phyloP scores from a whole-genome alignment of 2,797 vertebrate species.

The Gymnopithys bicolor region DNA sequence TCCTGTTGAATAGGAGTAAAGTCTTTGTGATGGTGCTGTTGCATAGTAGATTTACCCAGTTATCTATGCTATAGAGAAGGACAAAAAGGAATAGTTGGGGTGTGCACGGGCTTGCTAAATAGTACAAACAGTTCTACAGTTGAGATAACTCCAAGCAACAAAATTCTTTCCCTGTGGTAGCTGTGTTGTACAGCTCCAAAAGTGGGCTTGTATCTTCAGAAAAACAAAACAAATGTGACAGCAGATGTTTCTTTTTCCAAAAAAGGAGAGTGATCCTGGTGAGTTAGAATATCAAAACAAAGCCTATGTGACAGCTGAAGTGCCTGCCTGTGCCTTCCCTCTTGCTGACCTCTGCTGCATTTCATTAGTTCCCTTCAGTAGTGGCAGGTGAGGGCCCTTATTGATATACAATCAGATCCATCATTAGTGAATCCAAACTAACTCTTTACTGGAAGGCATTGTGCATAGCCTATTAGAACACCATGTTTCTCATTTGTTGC shows the following conservation, averaged over 20 bases:
- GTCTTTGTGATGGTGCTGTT: background rate
- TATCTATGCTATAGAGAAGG: background rate
- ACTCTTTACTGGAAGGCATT: background rate
- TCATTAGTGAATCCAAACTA: background rate
- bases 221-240: background rate
- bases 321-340: background rate
- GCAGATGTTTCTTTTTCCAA: background rate
- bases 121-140: background rate
- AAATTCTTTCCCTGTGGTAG: background rate
- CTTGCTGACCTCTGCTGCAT: background rate
- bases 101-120: background rate
- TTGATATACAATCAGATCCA: background rate
- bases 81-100: background rate
- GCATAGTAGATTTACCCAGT: background rate
- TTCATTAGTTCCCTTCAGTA: background rate
- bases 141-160: background rate
- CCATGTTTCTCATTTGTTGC: background rate
- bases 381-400: background rate
- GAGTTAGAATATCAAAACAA: background rate
- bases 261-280: background rate
- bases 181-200: background rate
- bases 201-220: background rate
- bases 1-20: background rate
- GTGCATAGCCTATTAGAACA: background rate
- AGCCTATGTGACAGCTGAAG: background rate